Evolutionary conservation across 1,140 invertebrate genomes (phyloP).

Genomic region (Coptotermes formosanus): DNA sequence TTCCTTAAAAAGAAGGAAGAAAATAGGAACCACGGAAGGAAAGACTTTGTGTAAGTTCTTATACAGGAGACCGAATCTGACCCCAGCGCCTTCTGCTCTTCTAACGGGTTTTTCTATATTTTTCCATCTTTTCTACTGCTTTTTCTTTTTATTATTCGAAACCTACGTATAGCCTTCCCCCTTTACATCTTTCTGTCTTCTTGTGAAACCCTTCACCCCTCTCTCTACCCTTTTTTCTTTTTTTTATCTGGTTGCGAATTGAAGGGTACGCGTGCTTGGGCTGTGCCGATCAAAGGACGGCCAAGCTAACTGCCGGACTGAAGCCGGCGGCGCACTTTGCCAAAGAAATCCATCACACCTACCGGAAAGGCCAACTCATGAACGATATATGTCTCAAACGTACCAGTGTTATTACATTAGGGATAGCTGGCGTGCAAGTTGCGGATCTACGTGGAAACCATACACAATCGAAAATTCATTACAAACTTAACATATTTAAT

Average conservation of each 20-base stretch:
- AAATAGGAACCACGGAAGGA: neutral
- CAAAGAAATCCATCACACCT: neutral
- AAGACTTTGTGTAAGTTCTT: neutral
- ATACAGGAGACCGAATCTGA: too few species aligned
- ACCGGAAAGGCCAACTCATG: neutral
- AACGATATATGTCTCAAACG: neutral
- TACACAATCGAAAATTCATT: too few species aligned
- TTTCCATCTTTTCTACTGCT: neutral
- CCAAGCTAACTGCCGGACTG: neutral
- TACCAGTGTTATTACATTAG: too few species aligned
- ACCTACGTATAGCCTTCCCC: neutral
- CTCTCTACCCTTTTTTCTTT: neutral
- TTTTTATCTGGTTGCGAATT: neutral
- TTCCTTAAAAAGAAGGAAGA: neutral
- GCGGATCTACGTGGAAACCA: too few species aligned
- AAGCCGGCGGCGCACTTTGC: neutral
- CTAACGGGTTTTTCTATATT: slow-evolving; percentile 21
- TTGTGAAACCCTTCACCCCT: neutral
- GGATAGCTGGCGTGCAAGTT: too few species aligned
- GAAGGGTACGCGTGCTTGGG: slow-evolving; percentile 19
- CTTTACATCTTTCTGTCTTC: neutral
- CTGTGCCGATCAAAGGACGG: slow-evolving; percentile 16
- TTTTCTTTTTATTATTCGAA: slow-evolving; percentile 1
- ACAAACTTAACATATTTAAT: too few species aligned
- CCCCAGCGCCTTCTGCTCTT: slow-evolving; percentile 3